These are phyloP conservation scores for Gisinianus flammeolus DNA, from an alignment of 2,888 invertebrate genomes.

Conservation along the genomic window DNA sequence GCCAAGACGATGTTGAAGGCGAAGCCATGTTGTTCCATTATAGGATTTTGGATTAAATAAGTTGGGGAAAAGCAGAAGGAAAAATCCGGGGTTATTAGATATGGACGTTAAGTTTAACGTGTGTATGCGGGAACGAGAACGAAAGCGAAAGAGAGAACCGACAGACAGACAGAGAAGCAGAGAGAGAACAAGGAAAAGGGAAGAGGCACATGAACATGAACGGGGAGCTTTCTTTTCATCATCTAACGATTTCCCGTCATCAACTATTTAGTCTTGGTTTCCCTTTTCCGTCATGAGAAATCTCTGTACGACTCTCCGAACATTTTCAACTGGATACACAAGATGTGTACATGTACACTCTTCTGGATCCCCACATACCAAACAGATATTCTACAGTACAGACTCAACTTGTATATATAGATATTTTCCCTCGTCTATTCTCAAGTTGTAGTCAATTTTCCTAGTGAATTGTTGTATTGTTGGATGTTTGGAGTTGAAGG, in stretches of 20 bases:
- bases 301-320: neutral
- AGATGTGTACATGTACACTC: too few species aligned
- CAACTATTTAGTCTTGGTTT: conserved; percentile 25
- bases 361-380: too few species aligned
- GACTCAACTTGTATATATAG: too few species aligned
- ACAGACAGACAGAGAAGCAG: neutral
- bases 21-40: neutral
- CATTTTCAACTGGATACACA: too few species aligned
- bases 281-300: neutral
- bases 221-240: conserved; percentile 10
- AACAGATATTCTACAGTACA: too few species aligned
- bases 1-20: neutral
- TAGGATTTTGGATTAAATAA: conserved; percentile 17
- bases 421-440: too few species aligned
- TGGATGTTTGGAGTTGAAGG: too few species aligned
- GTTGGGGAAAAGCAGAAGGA: conserved; percentile 1
- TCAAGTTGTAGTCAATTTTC: too few species aligned
- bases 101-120: neutral
- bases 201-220: too few species aligned
- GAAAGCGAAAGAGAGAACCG: neutral
- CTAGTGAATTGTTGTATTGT: too few species aligned
- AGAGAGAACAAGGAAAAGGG: neutral
- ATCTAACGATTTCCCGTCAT: conserved; percentile 38
- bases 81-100: conserved; percentile 20
- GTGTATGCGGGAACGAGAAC: too few species aligned